Conservation (phyloP, 2,113 vertebrate genomes). For the Crotalus helleri region DNA sequence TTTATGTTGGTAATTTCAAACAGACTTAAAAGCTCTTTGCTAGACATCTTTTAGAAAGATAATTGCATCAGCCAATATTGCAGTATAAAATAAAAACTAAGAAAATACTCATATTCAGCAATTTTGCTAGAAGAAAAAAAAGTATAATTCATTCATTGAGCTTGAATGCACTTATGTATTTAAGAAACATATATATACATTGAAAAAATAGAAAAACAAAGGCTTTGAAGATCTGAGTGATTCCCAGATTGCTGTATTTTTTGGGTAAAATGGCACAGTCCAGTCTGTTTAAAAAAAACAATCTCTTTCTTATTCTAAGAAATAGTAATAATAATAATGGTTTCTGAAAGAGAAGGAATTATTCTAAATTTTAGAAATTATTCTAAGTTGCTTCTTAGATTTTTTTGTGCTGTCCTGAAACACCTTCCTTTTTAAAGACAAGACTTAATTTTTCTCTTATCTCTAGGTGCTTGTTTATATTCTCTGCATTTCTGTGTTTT, state of each 20-base stretch:
- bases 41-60: background rate
- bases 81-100: background rate
- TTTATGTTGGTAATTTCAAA: background rate
- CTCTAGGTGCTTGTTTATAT: background rate
- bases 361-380: background rate
- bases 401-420: background rate
- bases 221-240: background rate
- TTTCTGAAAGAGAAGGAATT: background rate
- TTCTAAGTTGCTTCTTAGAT: background rate
- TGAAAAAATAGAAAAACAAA: background rate
- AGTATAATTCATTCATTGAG: background rate
- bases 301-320: background rate
- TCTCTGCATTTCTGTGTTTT: background rate
- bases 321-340: background rate
- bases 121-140: background rate
- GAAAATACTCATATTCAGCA: background rate
- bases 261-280: background rate
- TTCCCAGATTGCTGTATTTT: background rate
- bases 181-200: background rate
- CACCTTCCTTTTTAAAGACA: background rate
- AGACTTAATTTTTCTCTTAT: background rate
- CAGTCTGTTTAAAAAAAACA: background rate
- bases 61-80: background rate
- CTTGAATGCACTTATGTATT: background rate
- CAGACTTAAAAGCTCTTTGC: background rate